Conservation (phyloP, 2,113 vertebrate genomes). For the Neogale vison region DNA sequence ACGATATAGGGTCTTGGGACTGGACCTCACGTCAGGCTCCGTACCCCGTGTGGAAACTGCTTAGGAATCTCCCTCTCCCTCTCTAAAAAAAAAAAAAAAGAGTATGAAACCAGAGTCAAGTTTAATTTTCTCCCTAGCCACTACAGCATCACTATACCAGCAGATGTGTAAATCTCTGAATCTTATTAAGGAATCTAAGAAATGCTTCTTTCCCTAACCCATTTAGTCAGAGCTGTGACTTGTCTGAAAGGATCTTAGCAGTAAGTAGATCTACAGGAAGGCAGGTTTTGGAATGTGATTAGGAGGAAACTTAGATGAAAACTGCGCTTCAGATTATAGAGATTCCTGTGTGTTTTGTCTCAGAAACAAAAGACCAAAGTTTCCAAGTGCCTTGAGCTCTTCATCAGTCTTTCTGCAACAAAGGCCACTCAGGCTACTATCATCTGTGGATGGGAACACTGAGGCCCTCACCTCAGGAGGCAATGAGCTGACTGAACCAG, state of each 20-base stretch:
- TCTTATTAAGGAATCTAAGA: not conserved
- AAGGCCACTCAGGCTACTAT: not conserved
- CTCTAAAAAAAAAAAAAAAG: not conserved
- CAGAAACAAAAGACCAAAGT: not conserved
- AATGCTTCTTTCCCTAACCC: not conserved
- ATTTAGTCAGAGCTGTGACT: not conserved
- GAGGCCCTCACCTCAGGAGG: not conserved
- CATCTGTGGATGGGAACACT: not conserved
- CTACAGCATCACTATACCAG: not conserved
- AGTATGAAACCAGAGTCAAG: not conserved
- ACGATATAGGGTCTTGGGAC: not conserved
- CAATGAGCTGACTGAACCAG: not conserved
- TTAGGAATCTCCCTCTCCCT: not conserved
- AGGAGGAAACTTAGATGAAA: not conserved
- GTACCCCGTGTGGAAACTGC: not conserved
- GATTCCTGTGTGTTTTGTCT: not conserved
- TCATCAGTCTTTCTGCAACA: not conserved
- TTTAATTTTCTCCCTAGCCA: not conserved
- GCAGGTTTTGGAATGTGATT: not conserved
- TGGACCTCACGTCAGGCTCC: not conserved
- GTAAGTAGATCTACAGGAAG: not conserved
- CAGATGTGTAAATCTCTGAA: not conserved
- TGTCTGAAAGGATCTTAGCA: not conserved
- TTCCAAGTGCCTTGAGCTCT: not conserved
- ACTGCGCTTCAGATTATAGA: not conserved